These are phyloP conservation scores for Idaea biselata DNA, from an alignment of 2,888 invertebrate genomes.

Conservation along the genomic window DNA sequence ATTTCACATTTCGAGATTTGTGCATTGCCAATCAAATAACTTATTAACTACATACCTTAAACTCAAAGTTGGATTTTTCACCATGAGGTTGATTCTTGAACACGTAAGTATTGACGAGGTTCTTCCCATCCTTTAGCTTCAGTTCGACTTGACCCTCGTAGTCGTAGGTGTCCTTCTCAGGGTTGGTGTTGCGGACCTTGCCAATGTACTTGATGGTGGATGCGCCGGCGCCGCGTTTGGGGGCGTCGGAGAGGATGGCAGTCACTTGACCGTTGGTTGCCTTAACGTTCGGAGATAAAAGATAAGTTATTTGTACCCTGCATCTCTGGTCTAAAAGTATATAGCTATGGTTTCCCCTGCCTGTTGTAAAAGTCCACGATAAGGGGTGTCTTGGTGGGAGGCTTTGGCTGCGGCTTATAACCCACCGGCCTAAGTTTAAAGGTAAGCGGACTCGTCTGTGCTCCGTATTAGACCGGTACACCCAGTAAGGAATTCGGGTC, in stretches of 20 bases:
- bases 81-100: slow-evolving; percentile 55
- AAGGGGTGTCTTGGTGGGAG: too few species aligned
- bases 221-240: slow-evolving; percentile 57
- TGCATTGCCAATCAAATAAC: not conserved
- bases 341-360: too few species aligned
- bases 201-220: slow-evolving; percentile 59
- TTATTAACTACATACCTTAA: slow-evolving; percentile 46
- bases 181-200: slow-evolving; percentile 53
- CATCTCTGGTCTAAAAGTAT: too few species aligned
- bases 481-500: too few species aligned
- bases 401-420: too few species aligned
- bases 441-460: too few species aligned
- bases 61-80: slow-evolving; percentile 53
- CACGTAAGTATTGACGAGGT: slow-evolving; percentile 49
- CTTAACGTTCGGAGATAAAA: slow-evolving; percentile 29
- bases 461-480: too few species aligned
- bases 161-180: slow-evolving; percentile 49
- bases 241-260: slow-evolving; percentile 52
- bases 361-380: too few species aligned
- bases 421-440: too few species aligned
- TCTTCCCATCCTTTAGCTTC: slow-evolving; percentile 57
- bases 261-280: slow-evolving; percentile 54
- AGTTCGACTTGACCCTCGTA: slow-evolving; percentile 60
- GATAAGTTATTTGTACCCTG: not conserved
- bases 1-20: not conserved